Evolutionary conservation across 2,113 vertebrate species (phyloP).

Genomic region (Brachirus orientalis): DNA sequence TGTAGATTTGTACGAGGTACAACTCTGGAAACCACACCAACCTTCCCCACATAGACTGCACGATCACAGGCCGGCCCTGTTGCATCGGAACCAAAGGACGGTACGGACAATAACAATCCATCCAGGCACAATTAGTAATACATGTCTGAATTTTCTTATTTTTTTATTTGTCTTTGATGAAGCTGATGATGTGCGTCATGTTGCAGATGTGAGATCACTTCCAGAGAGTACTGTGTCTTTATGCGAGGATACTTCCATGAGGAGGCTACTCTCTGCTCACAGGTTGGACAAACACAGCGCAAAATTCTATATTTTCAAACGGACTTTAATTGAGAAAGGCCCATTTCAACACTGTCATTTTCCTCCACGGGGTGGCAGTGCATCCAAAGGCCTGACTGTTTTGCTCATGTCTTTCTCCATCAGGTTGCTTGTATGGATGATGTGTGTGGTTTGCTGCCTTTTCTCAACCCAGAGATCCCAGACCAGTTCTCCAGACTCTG

Average conservation of each 20-base stretch:
- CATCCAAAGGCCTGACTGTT: background rate
- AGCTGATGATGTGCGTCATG: background rate
- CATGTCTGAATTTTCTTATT: background rate
- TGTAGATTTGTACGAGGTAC: conserved; percentile 92
- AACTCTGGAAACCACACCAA: conserved; percentile 95
- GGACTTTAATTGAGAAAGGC: no score
- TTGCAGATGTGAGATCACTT: conserved; percentile 96
- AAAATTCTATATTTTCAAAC: no score
- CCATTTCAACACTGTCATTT: no score
- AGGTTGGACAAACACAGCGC: conserved; percentile 78
- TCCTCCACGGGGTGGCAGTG: conserved; percentile 32
- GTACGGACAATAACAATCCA: conserved; percentile 68
- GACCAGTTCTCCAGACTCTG: conserved; percentile 99
- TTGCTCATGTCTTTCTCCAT: background rate
- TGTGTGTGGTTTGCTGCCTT: conserved; percentile 94
- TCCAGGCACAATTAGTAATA: no score
- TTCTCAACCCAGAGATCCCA: conserved; percentile 95
- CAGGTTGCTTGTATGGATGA: conserved; percentile 99
- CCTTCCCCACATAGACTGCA: conserved; percentile 95
- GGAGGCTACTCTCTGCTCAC: conserved; percentile 96
- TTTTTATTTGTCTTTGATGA: background rate
- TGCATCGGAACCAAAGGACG: conserved; percentile 98
- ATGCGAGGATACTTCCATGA: conserved; percentile 98
- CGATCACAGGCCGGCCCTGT: conserved; percentile 95
- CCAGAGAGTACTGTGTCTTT: conserved; percentile 96